Conservation (phyloP, 2,113 vertebrate genomes). For the Galbula dea region DNA sequence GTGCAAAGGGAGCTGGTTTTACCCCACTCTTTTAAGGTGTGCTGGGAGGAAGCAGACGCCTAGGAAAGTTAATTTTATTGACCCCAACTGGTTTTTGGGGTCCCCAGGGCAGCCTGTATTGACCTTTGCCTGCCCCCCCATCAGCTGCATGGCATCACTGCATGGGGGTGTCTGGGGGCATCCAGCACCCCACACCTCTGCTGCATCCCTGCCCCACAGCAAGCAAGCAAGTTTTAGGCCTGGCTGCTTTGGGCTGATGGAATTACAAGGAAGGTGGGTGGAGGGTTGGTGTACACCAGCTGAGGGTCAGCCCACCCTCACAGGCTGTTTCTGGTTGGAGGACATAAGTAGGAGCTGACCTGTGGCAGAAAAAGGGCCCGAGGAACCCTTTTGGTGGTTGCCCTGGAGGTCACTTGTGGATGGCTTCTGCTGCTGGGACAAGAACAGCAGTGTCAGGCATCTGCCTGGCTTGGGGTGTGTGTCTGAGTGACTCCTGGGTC, state of each 20-base stretch:
- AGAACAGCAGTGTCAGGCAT: neutral
- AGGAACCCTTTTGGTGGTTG: neutral
- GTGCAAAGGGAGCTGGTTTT: rapidly evolving
- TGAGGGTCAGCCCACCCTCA: neutral
- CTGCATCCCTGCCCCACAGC: neutral
- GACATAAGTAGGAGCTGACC: neutral
- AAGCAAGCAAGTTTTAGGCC: neutral
- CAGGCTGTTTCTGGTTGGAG: rapidly evolving
- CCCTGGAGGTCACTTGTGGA: neutral
- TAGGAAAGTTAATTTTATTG: neutral
- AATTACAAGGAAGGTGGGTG: neutral
- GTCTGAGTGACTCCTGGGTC: neutral
- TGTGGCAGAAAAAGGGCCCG: neutral
- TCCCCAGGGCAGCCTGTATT: neutral
- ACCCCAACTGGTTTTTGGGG: neutral
- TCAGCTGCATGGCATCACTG: rapidly evolving
- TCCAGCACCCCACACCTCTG: rapidly evolving
- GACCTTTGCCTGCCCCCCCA: rapidly evolving
- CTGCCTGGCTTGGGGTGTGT: rapidly evolving
- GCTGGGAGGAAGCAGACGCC: rapidly evolving
- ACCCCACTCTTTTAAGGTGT: neutral
- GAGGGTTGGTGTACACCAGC: neutral
- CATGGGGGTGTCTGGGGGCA: rapidly evolving
- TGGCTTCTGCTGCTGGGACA: rapidly evolving
- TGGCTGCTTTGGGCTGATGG: neutral